Evolutionary conservation across 2,888 invertebrate genomes (phyloP).

Genomic region (Holacanthella duospinosa): DNA sequence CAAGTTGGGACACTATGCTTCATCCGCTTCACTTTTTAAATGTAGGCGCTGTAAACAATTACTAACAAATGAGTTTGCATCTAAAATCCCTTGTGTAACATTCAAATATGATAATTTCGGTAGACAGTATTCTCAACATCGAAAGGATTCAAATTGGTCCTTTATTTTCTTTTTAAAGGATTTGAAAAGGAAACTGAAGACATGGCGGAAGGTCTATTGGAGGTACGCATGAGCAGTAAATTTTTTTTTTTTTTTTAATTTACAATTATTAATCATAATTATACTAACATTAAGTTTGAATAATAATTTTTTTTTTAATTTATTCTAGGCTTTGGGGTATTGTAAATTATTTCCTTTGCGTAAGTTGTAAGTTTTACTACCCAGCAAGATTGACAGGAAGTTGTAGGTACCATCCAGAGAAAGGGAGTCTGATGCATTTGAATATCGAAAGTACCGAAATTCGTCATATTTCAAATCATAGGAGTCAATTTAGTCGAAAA

Average conservation of each 20-base stretch:
- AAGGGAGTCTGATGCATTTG: conserved; percentile 25
- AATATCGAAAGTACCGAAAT: neutral
- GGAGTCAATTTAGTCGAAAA: neutral
- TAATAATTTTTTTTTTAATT: conserved; percentile 20
- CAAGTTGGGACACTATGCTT: conserved; percentile 63
- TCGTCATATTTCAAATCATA: neutral
- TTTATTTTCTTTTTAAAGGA: conserved; percentile 57
- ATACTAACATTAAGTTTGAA: conserved; percentile 1
- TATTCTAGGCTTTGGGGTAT: conserved; percentile 64
- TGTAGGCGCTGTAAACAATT: conserved; percentile 44
- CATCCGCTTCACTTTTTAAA: conserved; percentile 63
- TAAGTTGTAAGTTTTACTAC: conserved; percentile 50
- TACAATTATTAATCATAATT: too few relatives aligned
- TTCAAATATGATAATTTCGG: conserved; percentile 32
- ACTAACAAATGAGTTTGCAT: conserved; percentile 28
- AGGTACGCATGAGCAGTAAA: conserved; percentile 41
- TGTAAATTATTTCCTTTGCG: conserved; percentile 74
- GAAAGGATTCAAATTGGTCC: conserved; percentile 66
- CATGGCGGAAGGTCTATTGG: conserved; percentile 91
- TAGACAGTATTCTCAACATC: conserved; percentile 28
- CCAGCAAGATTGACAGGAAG: conserved; percentile 46
- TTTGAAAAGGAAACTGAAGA: conserved; percentile 64
- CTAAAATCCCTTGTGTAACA: conserved; percentile 24
- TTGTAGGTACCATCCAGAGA: conserved; percentile 43
- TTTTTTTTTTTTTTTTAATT: too few relatives aligned